Percentiles rank a stretch among this genome's conserved stretches.
Evolutionary conservation across 2,888 invertebrate genomes (phyloP).

Genomic region (Eudemis profundana): DNA sequence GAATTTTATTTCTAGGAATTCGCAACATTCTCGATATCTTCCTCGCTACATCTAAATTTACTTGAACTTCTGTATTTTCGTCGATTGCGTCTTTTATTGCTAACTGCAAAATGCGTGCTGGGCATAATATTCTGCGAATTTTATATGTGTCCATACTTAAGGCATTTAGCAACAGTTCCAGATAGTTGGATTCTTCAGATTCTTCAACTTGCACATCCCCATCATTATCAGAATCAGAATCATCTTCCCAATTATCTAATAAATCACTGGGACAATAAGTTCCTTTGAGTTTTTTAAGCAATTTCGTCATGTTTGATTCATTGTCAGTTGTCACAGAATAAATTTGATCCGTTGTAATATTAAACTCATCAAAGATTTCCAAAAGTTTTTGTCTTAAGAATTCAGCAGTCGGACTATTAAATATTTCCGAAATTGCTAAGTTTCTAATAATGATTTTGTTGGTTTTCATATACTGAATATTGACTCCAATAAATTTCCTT

Average conservation of each 20-base stretch:
- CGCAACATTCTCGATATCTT: neutral
- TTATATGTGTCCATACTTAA: neutral
- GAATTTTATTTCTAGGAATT: neutral
- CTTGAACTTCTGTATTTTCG: neutral
- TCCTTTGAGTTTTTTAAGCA: neutral
- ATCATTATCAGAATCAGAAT: slow-evolving; percentile 3
- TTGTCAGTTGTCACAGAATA: neutral
- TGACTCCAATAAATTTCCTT: neutral
- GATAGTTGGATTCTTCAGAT: neutral
- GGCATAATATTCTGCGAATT: neutral
- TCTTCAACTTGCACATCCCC: neutral
- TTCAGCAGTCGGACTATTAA: neutral
- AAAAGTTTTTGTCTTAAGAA: neutral
- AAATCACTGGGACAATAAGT: neutral
- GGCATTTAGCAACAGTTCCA: neutral
- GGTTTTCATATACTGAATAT: neutral
- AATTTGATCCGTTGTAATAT: neutral
- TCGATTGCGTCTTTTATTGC: slow-evolving; percentile 1
- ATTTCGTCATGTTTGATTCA: neutral
- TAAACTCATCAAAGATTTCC: neutral
- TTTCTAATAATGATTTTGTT: slow-evolving; percentile 6
- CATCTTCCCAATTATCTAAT: neutral
- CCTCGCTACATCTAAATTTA: neutral
- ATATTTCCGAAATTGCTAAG: neutral
- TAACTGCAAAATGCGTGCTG: slow-evolving; percentile 2